Evolutionary conservation across 2,113 vertebrate genomes (phyloP).

Genomic region (Ammodytes marinus): DNA sequence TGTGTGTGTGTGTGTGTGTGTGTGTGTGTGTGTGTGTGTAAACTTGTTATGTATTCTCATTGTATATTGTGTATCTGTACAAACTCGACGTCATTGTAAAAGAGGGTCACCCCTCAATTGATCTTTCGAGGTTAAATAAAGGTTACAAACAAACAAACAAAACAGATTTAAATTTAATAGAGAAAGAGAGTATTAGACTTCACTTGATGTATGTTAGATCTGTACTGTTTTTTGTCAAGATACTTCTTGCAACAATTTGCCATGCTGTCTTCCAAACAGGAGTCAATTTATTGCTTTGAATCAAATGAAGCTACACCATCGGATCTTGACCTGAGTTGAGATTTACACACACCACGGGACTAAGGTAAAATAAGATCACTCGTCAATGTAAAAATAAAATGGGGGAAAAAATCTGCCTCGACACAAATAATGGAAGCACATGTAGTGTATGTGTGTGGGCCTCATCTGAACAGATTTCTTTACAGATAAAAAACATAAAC

Average conservation of each 20-base stretch:
- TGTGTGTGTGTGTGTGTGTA: too few relatives aligned
- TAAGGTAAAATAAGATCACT: background rate
- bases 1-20: too few relatives aligned
- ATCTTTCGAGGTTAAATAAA: too few relatives aligned
- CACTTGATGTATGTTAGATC: background rate
- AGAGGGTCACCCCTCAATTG: too few relatives aligned
- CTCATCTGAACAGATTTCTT: too few relatives aligned
- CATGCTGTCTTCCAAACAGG: background rate
- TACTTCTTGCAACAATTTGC: conserved; percentile 22
- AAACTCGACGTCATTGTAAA: too few relatives aligned
- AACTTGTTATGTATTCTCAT: too few relatives aligned
- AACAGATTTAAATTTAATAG: background rate
- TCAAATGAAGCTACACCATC: conserved; percentile 6
- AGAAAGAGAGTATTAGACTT: background rate
- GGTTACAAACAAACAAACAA: too few relatives aligned
- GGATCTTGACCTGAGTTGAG: background rate
- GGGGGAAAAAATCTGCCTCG: background rate
- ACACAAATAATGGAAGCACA: background rate
- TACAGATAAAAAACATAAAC: too few relatives aligned
- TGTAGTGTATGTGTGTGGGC: too few relatives aligned
- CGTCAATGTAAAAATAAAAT: too few relatives aligned
- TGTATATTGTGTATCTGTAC: too few relatives aligned
- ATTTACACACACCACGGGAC: background rate
- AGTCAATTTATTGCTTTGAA: background rate
- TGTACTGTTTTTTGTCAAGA: background rate